Percentiles rank a stretch among this genome's conserved stretches.
phyloP scores from a whole-genome alignment of 2,113 vertebrate genomes.

The Clarias batrachus region DNA sequence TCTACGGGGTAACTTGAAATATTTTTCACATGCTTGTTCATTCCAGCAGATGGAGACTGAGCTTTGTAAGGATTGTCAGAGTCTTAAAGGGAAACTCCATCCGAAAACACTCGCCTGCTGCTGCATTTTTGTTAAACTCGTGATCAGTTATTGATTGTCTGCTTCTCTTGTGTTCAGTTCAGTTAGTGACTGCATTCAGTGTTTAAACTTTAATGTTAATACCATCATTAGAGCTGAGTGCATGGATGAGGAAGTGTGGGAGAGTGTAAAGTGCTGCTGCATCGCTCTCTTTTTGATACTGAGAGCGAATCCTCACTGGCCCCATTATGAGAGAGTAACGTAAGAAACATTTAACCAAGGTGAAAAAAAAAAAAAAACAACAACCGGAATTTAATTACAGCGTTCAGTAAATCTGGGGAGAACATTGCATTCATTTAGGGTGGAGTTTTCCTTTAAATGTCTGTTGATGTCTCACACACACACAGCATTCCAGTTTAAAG shows the following conservation, averaged over 20 bases:
- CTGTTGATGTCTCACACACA: background rate
- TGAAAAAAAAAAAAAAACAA: too few species aligned
- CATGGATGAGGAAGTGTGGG: background rate
- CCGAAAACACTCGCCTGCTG: background rate
- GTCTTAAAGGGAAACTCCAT: background rate
- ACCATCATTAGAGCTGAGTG: too few species aligned
- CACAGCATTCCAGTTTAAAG: background rate
- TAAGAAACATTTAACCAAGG: background rate
- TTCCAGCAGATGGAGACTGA: constrained; percentile 10
- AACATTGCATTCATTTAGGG: background rate
- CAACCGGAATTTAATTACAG: background rate
- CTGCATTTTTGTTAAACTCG: too few species aligned
- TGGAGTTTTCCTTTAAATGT: background rate
- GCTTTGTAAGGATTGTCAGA: background rate
- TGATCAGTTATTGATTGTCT: background rate
- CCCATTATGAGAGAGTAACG: too few species aligned
- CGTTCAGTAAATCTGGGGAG: background rate
- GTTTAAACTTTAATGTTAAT: too few species aligned
- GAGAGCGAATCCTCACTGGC: background rate
- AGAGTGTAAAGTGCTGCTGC: background rate
- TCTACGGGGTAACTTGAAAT: background rate
- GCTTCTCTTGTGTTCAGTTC: background rate
- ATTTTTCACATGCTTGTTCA: background rate
- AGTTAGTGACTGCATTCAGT: too few species aligned
- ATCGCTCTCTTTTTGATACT: background rate